Conservation (phyloP, 2,113 vertebrate genomes). For the Dasypus novemcinctus region DNA sequence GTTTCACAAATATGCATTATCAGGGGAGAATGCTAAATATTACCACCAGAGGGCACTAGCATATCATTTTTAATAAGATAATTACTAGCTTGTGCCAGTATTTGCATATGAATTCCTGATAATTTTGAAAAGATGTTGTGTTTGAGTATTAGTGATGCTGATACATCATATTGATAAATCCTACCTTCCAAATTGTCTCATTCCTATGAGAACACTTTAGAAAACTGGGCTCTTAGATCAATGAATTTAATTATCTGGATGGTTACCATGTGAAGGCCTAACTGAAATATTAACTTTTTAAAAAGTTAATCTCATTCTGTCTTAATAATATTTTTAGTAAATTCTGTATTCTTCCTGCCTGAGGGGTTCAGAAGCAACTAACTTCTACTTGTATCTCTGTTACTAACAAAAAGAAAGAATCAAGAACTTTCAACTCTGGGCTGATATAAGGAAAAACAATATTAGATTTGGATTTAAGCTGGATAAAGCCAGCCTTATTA, state of each 20-base stretch:
- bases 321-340: conserved; percentile 28
- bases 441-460: background rate
- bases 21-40: conserved; percentile 46
- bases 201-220: conserved; percentile 42
- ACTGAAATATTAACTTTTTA: conserved; percentile 45
- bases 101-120: conserved; percentile 54
- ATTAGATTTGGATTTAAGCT: conserved; percentile 45
- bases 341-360: conserved; percentile 37
- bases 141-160: conserved; percentile 48
- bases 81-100: conserved; percentile 6
- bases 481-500: conserved; percentile 27
- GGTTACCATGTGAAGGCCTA: background rate
- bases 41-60: conserved; percentile 56
- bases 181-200: conserved; percentile 57
- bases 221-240: conserved; percentile 28
- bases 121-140: conserved; percentile 50
- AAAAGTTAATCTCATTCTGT: background rate
- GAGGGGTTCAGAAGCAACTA: background rate
- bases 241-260: conserved; percentile 46
- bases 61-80: conserved; percentile 55
- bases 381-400: conserved; percentile 18
- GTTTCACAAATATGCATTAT: conserved; percentile 54
- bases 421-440: conserved; percentile 29
- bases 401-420: conserved; percentile 39
- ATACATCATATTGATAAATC: conserved; percentile 36